A percentile compares a stretch with the other conserved stretches of the same genome.
Conservation (phyloP, 2,888 invertebrate genomes). For the Athalia rosae region DNA sequence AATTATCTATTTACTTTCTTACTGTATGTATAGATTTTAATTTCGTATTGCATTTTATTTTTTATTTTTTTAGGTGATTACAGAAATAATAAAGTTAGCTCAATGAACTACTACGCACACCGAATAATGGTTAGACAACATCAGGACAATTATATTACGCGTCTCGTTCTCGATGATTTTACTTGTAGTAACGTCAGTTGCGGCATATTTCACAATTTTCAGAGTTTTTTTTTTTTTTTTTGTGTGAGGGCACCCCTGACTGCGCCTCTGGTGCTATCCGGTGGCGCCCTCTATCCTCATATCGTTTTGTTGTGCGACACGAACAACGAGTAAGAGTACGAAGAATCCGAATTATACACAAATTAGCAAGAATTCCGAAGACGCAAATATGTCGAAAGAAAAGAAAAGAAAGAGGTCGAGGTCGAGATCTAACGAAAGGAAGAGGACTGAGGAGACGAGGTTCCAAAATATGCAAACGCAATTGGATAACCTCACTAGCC, state of each 20-base stretch:
- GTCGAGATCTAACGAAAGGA: no score
- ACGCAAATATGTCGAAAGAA: no score
- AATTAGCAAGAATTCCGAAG: no score
- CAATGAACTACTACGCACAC: slow-evolving; percentile 50
- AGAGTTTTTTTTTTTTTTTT: not conserved
- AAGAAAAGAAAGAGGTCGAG: no score
- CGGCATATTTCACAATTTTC: not conserved
- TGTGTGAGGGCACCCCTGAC: not conserved
- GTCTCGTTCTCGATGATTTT: not conserved
- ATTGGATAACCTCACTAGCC: no score
- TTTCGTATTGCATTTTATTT: slow-evolving; percentile 10
- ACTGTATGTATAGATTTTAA: slow-evolving; percentile 34
- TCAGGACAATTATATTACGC: not conserved
- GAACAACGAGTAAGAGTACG: no score
- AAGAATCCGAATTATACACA: no score
- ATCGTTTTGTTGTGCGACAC: no score
- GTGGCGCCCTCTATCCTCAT: no score
- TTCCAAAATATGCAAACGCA: no score
- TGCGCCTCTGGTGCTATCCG: no score
- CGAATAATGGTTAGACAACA: slow-evolving; percentile 40
- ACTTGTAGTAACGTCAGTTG: not conserved
- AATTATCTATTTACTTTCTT: slow-evolving; percentile 31
- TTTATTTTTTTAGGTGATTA: slow-evolving; percentile 20
- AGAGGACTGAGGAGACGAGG: no score
- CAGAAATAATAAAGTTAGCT: slow-evolving; percentile 32